A percentile compares a stretch with the other conserved stretches of the same genome.
Conservation (phyloP, 2,888 invertebrate genomes). For the Tetropium fuscum region DNA sequence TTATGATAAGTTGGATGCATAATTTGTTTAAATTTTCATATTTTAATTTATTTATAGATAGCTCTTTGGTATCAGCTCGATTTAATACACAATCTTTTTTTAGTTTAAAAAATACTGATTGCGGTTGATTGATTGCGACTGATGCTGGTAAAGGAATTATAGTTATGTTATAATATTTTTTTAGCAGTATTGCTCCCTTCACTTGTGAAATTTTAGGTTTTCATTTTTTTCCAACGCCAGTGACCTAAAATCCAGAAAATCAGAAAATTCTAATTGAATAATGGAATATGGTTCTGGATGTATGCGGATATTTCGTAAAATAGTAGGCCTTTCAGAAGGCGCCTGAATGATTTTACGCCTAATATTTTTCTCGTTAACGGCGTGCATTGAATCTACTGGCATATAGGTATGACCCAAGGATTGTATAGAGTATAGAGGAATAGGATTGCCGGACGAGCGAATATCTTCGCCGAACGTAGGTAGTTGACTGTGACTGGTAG, state of each 20-base stretch:
- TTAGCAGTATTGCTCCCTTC: background rate
- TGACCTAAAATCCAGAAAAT: background rate
- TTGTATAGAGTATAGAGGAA: too few species aligned
- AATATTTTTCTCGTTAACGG: too few species aligned
- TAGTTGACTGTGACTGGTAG: too few species aligned
- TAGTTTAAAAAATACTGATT: background rate
- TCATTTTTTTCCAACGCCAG: background rate
- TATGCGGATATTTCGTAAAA: background rate
- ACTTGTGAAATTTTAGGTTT: constrained; percentile 4
- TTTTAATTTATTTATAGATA: background rate
- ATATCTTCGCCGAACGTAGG: too few species aligned
- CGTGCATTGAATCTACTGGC: too few species aligned
- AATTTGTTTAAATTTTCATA: background rate
- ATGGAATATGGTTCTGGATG: too few species aligned
- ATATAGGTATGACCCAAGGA: too few species aligned
- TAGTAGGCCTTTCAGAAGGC: background rate
- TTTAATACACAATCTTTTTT: background rate
- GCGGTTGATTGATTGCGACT: background rate
- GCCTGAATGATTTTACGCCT: background rate
- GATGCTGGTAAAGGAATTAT: background rate
- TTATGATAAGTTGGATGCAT: background rate
- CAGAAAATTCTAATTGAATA: background rate
- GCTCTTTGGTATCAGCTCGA: background rate
- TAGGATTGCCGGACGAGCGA: too few species aligned
- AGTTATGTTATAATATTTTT: constrained; percentile 1